These are phyloP conservation scores for Macaca fascicularis DNA, from an alignment of 2,113 vertebrate genomes.

Conservation along the genomic window DNA sequence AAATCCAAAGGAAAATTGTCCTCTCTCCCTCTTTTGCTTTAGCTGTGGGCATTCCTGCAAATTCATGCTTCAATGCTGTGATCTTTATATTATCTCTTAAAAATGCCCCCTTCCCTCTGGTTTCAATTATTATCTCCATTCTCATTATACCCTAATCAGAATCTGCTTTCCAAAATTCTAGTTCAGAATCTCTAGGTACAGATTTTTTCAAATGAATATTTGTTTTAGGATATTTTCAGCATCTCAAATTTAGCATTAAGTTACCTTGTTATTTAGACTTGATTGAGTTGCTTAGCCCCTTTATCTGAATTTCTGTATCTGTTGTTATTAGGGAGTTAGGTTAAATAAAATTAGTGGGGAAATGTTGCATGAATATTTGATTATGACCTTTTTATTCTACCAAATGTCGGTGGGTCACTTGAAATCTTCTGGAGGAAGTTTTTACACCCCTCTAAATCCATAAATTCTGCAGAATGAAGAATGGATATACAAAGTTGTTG, in stretches of 20 bases:
- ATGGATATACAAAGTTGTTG: not conserved
- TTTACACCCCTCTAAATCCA: not conserved
- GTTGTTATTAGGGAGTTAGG: not conserved
- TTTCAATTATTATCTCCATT: not conserved
- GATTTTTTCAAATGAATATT: not conserved
- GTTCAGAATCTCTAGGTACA: not conserved
- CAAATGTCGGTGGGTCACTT: not conserved
- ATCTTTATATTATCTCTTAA: not conserved
- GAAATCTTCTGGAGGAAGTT: not conserved
- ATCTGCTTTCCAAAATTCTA: not conserved
- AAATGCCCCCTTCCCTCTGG: not conserved
- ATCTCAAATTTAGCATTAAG: not conserved
- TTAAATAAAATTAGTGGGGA: not conserved
- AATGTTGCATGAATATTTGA: not conserved
- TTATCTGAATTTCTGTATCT: not conserved
- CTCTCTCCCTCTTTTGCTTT: not conserved
- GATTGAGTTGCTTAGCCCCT: not conserved
- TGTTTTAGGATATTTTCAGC: not conserved
- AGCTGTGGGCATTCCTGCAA: not conserved
- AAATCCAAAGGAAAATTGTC: not conserved
- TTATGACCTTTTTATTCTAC: not conserved
- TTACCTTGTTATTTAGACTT: not conserved
- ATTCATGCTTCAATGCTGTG: not conserved
- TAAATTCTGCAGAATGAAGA: not conserved
- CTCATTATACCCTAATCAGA: not conserved